phyloP scores from a whole-genome alignment of 1,140 invertebrate species.

The Drosophila persimilis region DNA sequence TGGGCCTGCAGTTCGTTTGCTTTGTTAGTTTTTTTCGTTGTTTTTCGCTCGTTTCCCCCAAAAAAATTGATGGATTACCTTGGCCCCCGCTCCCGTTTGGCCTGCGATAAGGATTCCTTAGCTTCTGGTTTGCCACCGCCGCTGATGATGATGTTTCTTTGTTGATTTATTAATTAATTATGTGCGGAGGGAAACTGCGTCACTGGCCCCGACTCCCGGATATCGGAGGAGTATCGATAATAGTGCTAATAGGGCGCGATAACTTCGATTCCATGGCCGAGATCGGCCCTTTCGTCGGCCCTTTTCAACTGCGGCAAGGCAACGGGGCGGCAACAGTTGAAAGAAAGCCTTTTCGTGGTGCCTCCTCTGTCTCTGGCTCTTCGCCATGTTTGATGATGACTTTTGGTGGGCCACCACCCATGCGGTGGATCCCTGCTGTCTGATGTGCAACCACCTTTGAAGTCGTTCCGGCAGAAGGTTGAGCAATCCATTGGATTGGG shows the following conservation, averaged over 20 bases:
- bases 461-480: constrained; percentile 50
- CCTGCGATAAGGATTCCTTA: constrained; percentile 59
- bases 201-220: constrained; percentile 23
- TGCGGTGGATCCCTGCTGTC: constrained; percentile 6
- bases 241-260: constrained; percentile 59
- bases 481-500: constrained; percentile 26
- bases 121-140: constrained; percentile 18
- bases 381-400: constrained; percentile 51
- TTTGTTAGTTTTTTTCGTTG: constrained; percentile 55
- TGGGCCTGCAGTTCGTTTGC: constrained; percentile 41
- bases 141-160: constrained; percentile 59
- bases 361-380: neutral
- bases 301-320: constrained; percentile 24
- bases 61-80: constrained; percentile 79
- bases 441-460: constrained; percentile 48
- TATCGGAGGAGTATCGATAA: constrained; percentile 58
- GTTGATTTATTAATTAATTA: constrained; percentile 82
- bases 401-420: constrained; percentile 12
- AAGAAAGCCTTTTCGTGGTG: constrained; percentile 30
- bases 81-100: constrained; percentile 27
- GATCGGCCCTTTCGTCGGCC: constrained; percentile 57
- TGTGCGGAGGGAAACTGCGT: constrained; percentile 69
- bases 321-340: constrained; percentile 54
- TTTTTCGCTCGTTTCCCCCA: constrained; percentile 56
- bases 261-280: constrained; percentile 48